Evolutionary conservation across 1,140 invertebrate species (phyloP).

Genomic region (Neocloeon triangulifer): DNA sequence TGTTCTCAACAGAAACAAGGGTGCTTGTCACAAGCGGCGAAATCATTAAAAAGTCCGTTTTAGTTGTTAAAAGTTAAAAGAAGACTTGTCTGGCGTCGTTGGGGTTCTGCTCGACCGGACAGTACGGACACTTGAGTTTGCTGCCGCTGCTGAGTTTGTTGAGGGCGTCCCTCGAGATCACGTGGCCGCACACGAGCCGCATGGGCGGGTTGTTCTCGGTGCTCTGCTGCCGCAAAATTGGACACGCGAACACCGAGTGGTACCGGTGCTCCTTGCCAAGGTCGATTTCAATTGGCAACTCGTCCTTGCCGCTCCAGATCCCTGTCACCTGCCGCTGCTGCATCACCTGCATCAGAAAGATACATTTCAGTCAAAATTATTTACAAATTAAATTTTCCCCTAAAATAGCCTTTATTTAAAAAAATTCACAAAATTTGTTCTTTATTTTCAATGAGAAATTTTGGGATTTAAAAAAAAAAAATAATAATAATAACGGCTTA

Average conservation of each 20-base stretch:
- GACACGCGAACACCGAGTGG: conserved; percentile 96
- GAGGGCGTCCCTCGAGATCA: conserved; percentile 90
- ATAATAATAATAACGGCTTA: too few species aligned
- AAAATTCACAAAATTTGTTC: too few species aligned
- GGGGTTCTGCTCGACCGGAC: conserved; percentile 87
- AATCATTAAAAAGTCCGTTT: too few species aligned
- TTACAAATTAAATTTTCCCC: too few species aligned
- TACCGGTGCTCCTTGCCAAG: conserved; percentile 68
- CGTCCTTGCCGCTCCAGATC: conserved; percentile 89
- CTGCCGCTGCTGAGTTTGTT: conserved; percentile 81
- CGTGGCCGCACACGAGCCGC: conserved; percentile 90
- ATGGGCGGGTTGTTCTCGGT: conserved; percentile 94
- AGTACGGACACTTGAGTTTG: conserved; percentile 96
- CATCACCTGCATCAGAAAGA: too few species aligned
- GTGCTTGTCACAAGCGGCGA: too few species aligned
- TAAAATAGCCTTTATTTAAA: too few species aligned
- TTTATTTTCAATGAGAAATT: too few species aligned
- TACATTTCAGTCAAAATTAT: too few species aligned
- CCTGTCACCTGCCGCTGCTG: conserved; percentile 79
- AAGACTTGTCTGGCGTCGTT: conserved; percentile 77
- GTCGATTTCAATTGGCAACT: conserved; percentile 91
- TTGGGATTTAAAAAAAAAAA: too few species aligned
- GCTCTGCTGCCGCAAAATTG: conserved; percentile 89
- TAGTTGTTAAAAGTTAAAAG: too few species aligned
- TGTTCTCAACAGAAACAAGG: too few species aligned